These are phyloP conservation scores for Gryon sp. DNA, from an alignment of 1,140 invertebrate species.

Conservation along the genomic window DNA sequence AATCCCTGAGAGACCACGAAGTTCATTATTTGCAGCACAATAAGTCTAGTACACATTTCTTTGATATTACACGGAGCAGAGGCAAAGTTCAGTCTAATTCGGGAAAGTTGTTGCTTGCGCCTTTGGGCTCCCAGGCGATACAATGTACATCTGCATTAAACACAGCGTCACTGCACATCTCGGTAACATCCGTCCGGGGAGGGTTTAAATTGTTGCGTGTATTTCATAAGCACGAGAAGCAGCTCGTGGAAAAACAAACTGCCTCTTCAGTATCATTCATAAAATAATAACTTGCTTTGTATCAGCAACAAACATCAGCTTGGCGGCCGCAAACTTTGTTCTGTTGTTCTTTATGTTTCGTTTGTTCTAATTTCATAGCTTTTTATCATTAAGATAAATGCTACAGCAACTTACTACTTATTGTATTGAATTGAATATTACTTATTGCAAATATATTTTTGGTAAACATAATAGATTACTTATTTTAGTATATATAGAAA, in stretches of 20 bases:
- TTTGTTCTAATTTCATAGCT: too few relatives aligned
- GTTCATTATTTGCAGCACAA: constrained; percentile 39
- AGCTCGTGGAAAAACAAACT: constrained; percentile 27
- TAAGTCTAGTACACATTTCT: constrained; percentile 52
- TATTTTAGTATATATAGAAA: too few relatives aligned
- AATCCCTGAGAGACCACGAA: constrained; percentile 28
- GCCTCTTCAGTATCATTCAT: constrained; percentile 8
- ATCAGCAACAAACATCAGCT: neutral
- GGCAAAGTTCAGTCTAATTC: constrained; percentile 33
- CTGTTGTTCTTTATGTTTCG: too few relatives aligned
- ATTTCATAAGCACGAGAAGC: constrained; percentile 23
- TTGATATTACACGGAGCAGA: constrained; percentile 34
- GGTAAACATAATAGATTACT: too few relatives aligned
- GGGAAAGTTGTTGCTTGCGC: constrained; percentile 23
- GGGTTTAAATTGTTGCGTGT: constrained; percentile 32
- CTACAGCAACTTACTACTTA: too few relatives aligned
- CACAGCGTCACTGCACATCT: constrained; percentile 27
- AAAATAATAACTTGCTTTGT: neutral
- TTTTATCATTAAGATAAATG: too few relatives aligned
- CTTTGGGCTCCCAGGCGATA: constrained; percentile 43
- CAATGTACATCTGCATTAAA: constrained; percentile 49
- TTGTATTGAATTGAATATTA: too few relatives aligned
- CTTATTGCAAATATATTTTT: too few relatives aligned
- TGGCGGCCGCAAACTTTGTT: too few relatives aligned
- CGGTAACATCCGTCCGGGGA: constrained; percentile 33